Percentiles rank a stretch among this genome's conserved stretches.
Evolutionary conservation across 2,797 vertebrate species (phyloP).

Genomic region (Taenioides sp.): DNA sequence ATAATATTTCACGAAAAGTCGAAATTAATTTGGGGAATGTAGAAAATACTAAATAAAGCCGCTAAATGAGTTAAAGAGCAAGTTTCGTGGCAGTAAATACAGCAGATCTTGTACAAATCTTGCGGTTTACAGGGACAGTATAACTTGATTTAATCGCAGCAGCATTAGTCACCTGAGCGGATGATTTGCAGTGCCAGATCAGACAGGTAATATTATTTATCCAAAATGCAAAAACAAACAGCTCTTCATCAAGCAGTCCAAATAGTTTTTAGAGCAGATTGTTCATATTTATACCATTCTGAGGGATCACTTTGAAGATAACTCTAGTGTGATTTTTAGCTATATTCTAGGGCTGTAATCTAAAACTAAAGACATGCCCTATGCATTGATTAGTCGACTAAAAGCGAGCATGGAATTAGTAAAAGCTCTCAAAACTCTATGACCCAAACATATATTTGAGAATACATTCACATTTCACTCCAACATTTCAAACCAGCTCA

Average conservation of each 20-base stretch:
- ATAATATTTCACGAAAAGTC: constrained; percentile 4
- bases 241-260: constrained; percentile 3
- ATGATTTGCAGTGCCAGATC: constrained; percentile 12
- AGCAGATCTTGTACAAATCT: not conserved
- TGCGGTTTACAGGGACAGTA: not conserved
- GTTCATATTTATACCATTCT: not conserved
- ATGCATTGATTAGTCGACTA: too few species aligned
- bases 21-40: not conserved
- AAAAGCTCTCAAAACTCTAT: too few species aligned
- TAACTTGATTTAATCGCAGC: constrained; percentile 14
- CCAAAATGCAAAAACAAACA: constrained; percentile 11
- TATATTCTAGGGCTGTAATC: too few species aligned
- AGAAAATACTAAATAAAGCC: constrained; percentile 4
- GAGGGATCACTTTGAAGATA: not conserved
- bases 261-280: constrained; percentile 1
- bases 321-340: not conserved
- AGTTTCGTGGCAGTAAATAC: not conserved
- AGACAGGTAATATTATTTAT: constrained; percentile 17
- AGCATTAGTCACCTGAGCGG: constrained; percentile 11
- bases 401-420: too few species aligned
- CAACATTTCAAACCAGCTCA: too few species aligned
- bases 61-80: constrained; percentile 10
- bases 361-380: too few species aligned
- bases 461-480: too few species aligned
- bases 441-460: too few species aligned